Evolutionary conservation across 2,113 vertebrate species (phyloP).

Genomic region (Xiphophorus hellerii): DNA sequence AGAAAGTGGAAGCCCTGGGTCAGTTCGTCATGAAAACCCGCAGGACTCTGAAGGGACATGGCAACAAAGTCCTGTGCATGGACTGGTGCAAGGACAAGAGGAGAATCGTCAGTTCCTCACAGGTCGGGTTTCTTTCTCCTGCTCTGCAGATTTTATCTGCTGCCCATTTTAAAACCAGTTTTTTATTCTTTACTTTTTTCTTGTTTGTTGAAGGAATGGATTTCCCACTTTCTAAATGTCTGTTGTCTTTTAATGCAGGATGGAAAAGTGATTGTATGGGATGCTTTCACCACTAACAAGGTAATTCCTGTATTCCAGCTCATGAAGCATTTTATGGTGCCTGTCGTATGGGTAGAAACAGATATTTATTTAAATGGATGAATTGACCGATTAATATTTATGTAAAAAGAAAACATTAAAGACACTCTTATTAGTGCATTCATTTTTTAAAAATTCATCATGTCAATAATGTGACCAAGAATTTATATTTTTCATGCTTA

Average conservation of each 20-base stretch:
- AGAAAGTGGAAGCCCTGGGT: slow-evolving; percentile 93
- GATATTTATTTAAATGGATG: no score
- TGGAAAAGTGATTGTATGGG: slow-evolving; percentile 99
- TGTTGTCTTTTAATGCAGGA: slow-evolving; percentile 82
- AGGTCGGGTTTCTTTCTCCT: slow-evolving; percentile 78
- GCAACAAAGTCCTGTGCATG: slow-evolving; percentile 99
- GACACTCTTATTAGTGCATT: no score
- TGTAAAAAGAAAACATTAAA: no score
- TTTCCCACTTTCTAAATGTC: slow-evolving; percentile 7
- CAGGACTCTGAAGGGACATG: slow-evolving; percentile 95
- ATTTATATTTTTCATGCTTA: no score
- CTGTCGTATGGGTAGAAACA: no score
- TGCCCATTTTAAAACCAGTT: neutral
- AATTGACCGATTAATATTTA: no score
- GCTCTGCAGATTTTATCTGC: neutral
- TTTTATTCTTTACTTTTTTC: neutral
- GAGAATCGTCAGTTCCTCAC: slow-evolving; percentile 97
- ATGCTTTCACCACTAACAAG: slow-evolving; percentile 99
- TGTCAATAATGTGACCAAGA: no score
- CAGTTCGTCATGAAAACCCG: slow-evolving; percentile 99
- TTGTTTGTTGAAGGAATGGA: neutral
- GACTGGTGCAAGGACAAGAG: slow-evolving; percentile 99
- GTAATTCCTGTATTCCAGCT: slow-evolving; percentile 67
- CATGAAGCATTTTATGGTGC: neutral
- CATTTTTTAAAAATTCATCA: no score